A percentile compares a stretch with the other conserved stretches of the same genome.
Evolutionary conservation across 2,888 invertebrate species (phyloP).

Genomic region (Monopis laevigella): DNA sequence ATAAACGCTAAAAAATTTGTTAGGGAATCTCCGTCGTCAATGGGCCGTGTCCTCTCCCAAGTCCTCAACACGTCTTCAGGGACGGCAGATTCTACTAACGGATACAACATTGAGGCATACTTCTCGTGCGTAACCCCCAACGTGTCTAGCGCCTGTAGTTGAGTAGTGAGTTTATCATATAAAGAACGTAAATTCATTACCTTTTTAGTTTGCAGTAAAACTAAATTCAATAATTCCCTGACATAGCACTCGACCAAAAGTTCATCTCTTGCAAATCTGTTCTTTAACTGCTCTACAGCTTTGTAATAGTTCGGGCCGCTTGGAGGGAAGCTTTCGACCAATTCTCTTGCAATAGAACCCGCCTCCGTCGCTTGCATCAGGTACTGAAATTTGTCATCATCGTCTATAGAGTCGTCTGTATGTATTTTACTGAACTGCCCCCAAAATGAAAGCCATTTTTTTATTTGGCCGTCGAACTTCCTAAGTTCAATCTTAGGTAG

Average conservation of each 20-base stretch:
- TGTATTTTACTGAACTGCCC: constrained; percentile 3
- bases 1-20: background rate
- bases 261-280: no score
- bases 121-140: no score
- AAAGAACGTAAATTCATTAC: background rate
- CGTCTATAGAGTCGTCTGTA: background rate
- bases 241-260: no score
- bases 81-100: no score
- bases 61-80: no score
- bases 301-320: no score
- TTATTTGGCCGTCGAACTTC: constrained; percentile 1
- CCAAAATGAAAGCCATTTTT: constrained; percentile 4
- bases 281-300: no score
- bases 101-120: no score
- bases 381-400: constrained; percentile 3
- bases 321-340: no score
- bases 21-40: background rate
- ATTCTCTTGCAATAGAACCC: no score
- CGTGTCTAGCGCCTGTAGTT: background rate
- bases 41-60: no score
- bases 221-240: background rate
- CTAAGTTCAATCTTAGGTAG: background rate
- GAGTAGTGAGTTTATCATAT: background rate
- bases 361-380: no score
- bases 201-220: background rate